Evolutionary conservation across 2,113 vertebrate genomes (phyloP), one percentile per base, ranked within the genome.

Genomic region (Sisor rabdophorus): DNA sequence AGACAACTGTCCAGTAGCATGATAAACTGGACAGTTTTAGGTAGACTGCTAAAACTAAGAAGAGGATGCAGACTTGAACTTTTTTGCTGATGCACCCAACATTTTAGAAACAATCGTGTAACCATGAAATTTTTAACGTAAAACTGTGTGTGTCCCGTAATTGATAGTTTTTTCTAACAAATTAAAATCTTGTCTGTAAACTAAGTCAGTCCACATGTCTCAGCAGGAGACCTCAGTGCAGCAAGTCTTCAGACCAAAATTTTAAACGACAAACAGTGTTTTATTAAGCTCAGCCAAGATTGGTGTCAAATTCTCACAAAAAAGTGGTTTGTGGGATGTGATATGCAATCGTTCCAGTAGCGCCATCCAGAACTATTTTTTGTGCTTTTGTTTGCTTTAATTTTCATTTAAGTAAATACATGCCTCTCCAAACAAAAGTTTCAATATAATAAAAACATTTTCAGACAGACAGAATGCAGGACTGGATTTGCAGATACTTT

Each of bases 251-350:
- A 63, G 80, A 74, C 83, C 40, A 69, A 86, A 85, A 85, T 80
- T 84, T 67, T 87, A 85, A 85, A 83, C 80, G 70, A 83, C 85
- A 64, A 86, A 86, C 76, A 75, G 68, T 75, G 87, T 83, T 88
- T 88, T 84, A 87, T 87, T 84, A 89, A 88, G 55, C 83, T 84
- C 75, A 26, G 63, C 83, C 81, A 53, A 82, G 71, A 78, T 67
- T 77, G 79, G 79, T 82, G 76, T 82, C 71, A 58, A 71, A 71
- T 79, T 83, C 77, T 80, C 77, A 36, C 52, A 54, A 28, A 47
- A 63, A 52, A 65, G 10, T 2, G 4, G 4, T 15, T 59, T 28
- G 13, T 24, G 30, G 36, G 52, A 77, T n/a, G 22, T 69, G 56
- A 17, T 47, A 2, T 44, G 69, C 24, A 59, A 52, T 69, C 75